These are phyloP conservation scores for Poliocrania exsul DNA, from an alignment of 2,797 vertebrate genomes.

Conservation along the genomic window DNA sequence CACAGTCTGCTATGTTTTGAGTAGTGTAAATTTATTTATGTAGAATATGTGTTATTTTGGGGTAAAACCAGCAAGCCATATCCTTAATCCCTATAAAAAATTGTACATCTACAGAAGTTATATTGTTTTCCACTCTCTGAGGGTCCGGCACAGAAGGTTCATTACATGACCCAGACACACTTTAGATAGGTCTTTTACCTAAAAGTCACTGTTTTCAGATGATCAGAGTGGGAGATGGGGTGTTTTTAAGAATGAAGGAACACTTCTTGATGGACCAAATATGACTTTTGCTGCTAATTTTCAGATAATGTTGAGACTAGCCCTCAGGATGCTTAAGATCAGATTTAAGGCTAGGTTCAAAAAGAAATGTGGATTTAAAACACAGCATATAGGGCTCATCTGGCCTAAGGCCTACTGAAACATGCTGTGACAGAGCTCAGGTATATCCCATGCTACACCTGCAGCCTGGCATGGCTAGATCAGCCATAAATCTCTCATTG, in stretches of 20 bases:
- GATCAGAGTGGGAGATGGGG: rapidly evolving
- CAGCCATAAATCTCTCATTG: rapidly evolving
- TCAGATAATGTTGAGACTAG: background rate
- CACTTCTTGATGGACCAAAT: background rate
- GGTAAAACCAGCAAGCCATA: background rate
- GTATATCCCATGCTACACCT: background rate
- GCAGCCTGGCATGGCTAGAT: background rate
- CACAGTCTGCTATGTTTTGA: background rate
- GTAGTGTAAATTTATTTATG: background rate
- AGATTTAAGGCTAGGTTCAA: background rate
- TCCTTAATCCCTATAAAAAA: background rate
- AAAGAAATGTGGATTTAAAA: background rate
- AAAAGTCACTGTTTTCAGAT: background rate
- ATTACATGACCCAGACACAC: background rate
- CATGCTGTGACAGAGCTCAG: background rate
- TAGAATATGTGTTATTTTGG: background rate
- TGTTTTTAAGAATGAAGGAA: background rate
- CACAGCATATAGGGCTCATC: rapidly evolving
- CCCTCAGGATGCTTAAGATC: background rate
- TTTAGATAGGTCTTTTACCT: background rate
- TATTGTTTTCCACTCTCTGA: background rate
- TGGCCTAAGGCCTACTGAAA: background rate
- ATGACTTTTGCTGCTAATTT: background rate
- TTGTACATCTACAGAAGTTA: background rate
- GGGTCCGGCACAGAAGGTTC: background rate